Base-by-base conservation (phyloP, 2,888 invertebrate genomes). In the Eustalomyia histrio region DNA sequence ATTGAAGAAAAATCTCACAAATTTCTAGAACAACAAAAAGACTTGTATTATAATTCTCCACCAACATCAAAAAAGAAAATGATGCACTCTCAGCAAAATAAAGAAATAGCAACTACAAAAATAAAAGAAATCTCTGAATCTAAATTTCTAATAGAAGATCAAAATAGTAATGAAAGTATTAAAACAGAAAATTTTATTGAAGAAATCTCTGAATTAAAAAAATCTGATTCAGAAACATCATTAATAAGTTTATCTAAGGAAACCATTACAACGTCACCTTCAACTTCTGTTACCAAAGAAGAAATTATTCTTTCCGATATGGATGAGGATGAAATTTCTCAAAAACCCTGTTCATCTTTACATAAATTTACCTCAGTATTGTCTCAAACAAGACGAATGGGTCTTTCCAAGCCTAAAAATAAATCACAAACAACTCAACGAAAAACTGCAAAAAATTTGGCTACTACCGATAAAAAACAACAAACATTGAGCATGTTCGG, bases 401-500 rank as follows among this genome's bases (percentile, higher is more conserved):
- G 52, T 1, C 35, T 65, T 21, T 8, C 80, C 6, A 86, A 85
- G 57, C 7, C 82, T 5, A 86, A 86, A 67, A 69, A 69, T 35
- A 76, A 78, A 57, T 24, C 52, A 16, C 82, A 79, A 67, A 63
- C 17, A 18, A 55, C 21, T 43, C 21, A n/a, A 14, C 43, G 24
- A 53, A 57, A 67, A 29, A 57, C n/a, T 79, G 7, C 21, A 2
- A 72, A 65, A 43, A 43, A 17, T 17, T 9, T 64, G 7, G 29
- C 1, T 52, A 18, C 7, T 4, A 6, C 35, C 16, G 73, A 64
- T 17, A 63, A 91, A 76, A 91, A 92, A 7, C 94, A 94, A 67
- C 93, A 93, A 35, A 91, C 93, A 84, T 87, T 94, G n/a, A 93
- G 92, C 88, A 94, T 92, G 91, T 94, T 93, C 88, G 94, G 94